phyloP scores from a whole-genome alignment of 2,888 invertebrate genomes.

The Mythimna loreyi region DNA sequence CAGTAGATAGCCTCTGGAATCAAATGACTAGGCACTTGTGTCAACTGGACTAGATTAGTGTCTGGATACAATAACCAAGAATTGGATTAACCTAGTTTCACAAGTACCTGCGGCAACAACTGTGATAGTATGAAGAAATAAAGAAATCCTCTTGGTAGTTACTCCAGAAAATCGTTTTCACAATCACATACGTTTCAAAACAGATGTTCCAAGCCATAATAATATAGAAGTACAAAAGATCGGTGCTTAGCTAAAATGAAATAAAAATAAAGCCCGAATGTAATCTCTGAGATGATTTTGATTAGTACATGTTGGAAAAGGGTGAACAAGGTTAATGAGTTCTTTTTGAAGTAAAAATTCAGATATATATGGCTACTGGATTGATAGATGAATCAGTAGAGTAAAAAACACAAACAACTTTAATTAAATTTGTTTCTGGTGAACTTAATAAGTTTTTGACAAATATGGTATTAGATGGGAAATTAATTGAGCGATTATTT shows the following conservation, averaged over 20 bases:
- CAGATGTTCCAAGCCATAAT: background rate
- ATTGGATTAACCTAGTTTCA: conserved; percentile 19
- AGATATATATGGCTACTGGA: conserved; percentile 3
- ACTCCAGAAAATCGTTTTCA: background rate
- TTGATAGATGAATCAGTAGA: background rate
- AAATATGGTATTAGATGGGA: too few relatives aligned
- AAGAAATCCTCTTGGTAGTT: background rate
- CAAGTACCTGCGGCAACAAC: conserved; percentile 5
- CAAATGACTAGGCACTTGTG: conserved; percentile 1
- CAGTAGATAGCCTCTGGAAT: background rate
- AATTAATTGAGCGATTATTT: too few relatives aligned
- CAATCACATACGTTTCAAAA: background rate
- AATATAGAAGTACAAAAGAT: background rate
- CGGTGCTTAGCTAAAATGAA: background rate
- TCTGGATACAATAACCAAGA: conserved; percentile 23
- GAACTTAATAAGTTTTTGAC: too few relatives aligned
- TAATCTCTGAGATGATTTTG: background rate
- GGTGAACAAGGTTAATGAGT: conserved; percentile 5
- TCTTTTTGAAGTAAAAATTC: conserved; percentile 15
- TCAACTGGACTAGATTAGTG: conserved; percentile 10
- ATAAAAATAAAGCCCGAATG: background rate
- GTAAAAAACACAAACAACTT: background rate
- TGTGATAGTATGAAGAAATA: background rate
- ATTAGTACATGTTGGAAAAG: background rate
- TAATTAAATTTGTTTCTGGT: too few relatives aligned